A percentile compares a stretch with the other conserved stretches of the same genome.
Evolutionary conservation across 1,140 invertebrate species (phyloP).

Genomic region (Galleria mellonella): DNA sequence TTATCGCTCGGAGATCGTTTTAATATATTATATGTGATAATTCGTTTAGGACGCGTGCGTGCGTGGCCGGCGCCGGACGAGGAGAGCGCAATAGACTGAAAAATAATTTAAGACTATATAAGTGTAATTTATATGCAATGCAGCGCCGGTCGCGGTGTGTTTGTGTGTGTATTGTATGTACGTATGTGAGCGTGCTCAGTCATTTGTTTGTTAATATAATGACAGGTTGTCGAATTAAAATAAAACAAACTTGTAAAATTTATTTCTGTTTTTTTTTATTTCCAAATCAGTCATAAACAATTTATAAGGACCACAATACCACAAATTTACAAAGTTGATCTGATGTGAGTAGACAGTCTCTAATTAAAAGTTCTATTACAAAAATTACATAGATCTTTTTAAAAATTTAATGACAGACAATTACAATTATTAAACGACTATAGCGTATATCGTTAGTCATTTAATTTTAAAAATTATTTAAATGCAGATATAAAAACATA

Average conservation of each 20-base stretch:
- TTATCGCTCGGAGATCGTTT: constrained; percentile 71
- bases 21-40: constrained; percentile 75
- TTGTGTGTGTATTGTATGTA: constrained; percentile 71
- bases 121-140: constrained; percentile 73
- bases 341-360: no score
- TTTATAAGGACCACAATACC: neutral
- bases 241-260: constrained; percentile 72
- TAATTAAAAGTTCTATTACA: no score
- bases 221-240: constrained; percentile 74
- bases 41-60: constrained; percentile 70
- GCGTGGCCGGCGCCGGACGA: constrained; percentile 70
- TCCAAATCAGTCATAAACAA: constrained; percentile 5
- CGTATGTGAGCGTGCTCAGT: constrained; percentile 72
- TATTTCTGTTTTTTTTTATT: constrained; percentile 43
- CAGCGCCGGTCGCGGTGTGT: constrained; percentile 72
- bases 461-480: no score
- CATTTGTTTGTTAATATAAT: constrained; percentile 74
- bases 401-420: no score
- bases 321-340: no score
- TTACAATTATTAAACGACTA: no score
- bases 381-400: no score
- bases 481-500: no score
- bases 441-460: no score
- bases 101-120: constrained; percentile 73
- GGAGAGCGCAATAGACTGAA: constrained; percentile 74